These are phyloP conservation scores for Fabriciana adippe DNA, from an alignment of 2,888 invertebrate species.

Conservation along the genomic window DNA sequence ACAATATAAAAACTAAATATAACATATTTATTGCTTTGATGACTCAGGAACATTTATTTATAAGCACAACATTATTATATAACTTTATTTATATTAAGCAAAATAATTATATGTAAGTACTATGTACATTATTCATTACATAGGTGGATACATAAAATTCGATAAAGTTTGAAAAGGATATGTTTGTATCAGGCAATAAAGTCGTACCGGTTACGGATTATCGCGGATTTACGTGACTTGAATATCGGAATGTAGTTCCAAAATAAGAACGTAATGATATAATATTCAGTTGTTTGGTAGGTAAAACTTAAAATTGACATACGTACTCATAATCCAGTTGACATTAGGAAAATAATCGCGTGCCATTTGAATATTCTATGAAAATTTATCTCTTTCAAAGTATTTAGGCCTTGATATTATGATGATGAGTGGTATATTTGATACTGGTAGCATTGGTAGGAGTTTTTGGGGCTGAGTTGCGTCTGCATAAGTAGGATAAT, in stretches of 20 bases:
- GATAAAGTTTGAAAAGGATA: slow-evolving; percentile 49
- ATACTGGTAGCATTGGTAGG: slow-evolving; percentile 2
- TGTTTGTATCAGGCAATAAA: slow-evolving; percentile 47
- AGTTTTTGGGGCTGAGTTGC: not conserved
- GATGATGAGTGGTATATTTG: not conserved
- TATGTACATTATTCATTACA: no score
- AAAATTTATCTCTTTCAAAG: not conserved
- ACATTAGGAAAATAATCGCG: no score
- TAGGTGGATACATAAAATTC: slow-evolving; percentile 39
- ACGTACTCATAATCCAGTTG: no score
- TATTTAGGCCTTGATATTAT: not conserved
- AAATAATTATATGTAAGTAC: no score
- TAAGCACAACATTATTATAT: no score
- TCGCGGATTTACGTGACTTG: slow-evolving; percentile 68
- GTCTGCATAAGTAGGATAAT: slow-evolving; percentile 31
- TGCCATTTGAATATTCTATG: no score
- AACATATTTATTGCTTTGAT: not conserved
- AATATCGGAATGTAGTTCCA: slow-evolving; percentile 42
- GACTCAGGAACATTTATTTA: no score
- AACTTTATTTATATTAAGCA: no score
- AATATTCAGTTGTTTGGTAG: slow-evolving; percentile 11
- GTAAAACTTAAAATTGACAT: not conserved
- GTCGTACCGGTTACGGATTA: slow-evolving; percentile 64
- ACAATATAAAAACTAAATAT: not conserved
- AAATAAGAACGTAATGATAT: slow-evolving; percentile 20